Percentiles rank a stretch among this genome's conserved stretches.
These are phyloP conservation scores for Benitochromis conjunctus DNA, from an alignment of 2,113 vertebrate species.

Conservation along the genomic window DNA sequence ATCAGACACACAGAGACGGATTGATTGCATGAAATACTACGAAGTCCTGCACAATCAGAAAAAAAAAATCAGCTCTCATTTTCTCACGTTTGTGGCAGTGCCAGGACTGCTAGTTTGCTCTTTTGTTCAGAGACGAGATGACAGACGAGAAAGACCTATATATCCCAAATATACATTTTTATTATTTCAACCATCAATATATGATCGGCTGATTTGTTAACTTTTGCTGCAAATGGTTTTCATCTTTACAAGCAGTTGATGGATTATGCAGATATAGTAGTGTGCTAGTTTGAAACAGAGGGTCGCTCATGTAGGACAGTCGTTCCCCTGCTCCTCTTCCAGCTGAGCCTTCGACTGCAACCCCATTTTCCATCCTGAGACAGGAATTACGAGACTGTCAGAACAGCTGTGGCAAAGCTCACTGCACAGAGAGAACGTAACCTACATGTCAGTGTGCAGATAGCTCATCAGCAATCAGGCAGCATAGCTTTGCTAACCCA, in stretches of 20 bases:
- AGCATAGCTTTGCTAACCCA: conserved; percentile 25
- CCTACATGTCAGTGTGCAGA: conserved; percentile 51
- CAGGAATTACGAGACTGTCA: conserved; percentile 36
- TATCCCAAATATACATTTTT: no score
- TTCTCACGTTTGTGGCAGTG: background rate
- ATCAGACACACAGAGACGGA: background rate
- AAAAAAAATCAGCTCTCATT: background rate
- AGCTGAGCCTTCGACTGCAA: conserved; percentile 54
- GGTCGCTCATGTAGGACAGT: conserved; percentile 16
- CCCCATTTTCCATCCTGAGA: conserved; percentile 26
- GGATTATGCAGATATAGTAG: background rate
- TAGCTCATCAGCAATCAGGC: conserved; percentile 63
- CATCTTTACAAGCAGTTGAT: background rate
- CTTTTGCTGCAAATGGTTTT: background rate
- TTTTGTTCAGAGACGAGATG: background rate
- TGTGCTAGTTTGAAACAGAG: background rate
- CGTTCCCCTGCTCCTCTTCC: background rate
- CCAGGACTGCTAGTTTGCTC: background rate
- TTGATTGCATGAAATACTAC: background rate
- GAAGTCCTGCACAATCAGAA: background rate
- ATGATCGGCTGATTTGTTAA: background rate
- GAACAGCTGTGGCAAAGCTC: conserved; percentile 45
- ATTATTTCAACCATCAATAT: no score
- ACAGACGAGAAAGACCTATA: no score
- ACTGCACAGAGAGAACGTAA: conserved; percentile 22